phyloP scores from a whole-genome alignment of 2,888 invertebrate genomes.

The Aricia artaxerxes region DNA sequence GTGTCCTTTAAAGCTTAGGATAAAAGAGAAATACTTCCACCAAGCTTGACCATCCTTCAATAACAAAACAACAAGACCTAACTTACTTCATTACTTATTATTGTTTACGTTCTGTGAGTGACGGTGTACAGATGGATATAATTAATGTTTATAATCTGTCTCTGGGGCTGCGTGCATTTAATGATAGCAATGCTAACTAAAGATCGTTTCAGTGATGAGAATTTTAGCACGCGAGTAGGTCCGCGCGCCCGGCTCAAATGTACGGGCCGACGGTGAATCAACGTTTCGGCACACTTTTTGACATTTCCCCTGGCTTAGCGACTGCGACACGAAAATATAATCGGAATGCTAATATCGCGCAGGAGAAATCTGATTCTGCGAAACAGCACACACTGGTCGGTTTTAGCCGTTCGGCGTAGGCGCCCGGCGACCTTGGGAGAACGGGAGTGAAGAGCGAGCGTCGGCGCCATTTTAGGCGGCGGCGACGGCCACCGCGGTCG shows the following conservation, averaged over 20 bases:
- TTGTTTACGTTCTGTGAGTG: conserved; percentile 13
- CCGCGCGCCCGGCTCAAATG: neutral
- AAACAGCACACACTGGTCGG: conserved; percentile 65
- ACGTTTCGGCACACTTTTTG: conserved; percentile 14
- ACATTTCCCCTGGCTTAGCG: conserved; percentile 39
- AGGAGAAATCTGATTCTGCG: conserved; percentile 72
- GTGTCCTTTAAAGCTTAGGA: neutral
- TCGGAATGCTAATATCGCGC: conserved; percentile 68
- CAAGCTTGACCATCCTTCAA: neutral
- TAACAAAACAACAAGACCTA: neutral
- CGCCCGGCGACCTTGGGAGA: conserved; percentile 72
- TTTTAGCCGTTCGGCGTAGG: conserved; percentile 75
- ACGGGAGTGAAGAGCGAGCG: conserved; percentile 70
- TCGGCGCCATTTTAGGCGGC: conserved; percentile 77
- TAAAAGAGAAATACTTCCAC: neutral
- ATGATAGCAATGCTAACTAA: neutral
- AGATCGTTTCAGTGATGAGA: neutral
- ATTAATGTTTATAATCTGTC: conserved; percentile 13
- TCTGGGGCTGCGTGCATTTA: neutral
- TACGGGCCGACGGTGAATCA: conserved; percentile 7
- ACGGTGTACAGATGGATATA: conserved; percentile 1
- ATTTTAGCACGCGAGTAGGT: neutral
- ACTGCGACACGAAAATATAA: conserved; percentile 71
- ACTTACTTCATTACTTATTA: neutral
- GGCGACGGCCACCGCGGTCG: conserved; percentile 65